Percentiles rank a stretch among this genome's conserved stretches.
Evolutionary conservation across 2,113 vertebrate species (phyloP).

Genomic region (Alethe diademata): DNA sequence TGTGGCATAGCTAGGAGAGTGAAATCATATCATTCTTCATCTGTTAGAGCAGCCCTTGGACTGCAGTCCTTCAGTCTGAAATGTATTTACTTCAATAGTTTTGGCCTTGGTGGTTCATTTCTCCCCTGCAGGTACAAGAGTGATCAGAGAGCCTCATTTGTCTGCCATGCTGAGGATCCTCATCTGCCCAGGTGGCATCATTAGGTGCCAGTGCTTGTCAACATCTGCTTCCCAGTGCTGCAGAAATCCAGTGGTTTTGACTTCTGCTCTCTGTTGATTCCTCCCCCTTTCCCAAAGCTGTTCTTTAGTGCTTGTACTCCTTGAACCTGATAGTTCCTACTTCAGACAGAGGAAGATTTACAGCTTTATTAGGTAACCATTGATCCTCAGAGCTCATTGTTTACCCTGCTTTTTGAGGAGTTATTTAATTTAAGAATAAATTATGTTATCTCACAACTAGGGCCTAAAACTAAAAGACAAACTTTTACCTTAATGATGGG

Average conservation of each 20-base stretch:
- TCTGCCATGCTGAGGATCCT: background rate
- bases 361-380: background rate
- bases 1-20: background rate
- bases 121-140: background rate
- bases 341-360: background rate
- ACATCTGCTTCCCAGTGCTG: background rate
- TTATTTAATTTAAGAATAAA: background rate
- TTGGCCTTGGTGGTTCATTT: background rate
- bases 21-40: conserved; percentile 27
- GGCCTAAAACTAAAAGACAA: background rate
- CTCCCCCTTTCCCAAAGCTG: background rate
- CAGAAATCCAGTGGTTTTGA: background rate
- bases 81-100: background rate
- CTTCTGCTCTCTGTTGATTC: background rate
- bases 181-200: background rate
- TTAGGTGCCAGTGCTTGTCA: background rate
- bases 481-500: background rate
- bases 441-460: background rate
- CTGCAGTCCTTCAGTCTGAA: background rate
- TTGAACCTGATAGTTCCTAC: background rate
- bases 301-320: background rate
- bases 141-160: background rate
- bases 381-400: background rate
- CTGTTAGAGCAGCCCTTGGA: conserved; percentile 10
- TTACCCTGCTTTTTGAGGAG: background rate